Evolutionary conservation across 2,888 invertebrate genomes (phyloP).

Genomic region (Eupithecia exiguata): DNA sequence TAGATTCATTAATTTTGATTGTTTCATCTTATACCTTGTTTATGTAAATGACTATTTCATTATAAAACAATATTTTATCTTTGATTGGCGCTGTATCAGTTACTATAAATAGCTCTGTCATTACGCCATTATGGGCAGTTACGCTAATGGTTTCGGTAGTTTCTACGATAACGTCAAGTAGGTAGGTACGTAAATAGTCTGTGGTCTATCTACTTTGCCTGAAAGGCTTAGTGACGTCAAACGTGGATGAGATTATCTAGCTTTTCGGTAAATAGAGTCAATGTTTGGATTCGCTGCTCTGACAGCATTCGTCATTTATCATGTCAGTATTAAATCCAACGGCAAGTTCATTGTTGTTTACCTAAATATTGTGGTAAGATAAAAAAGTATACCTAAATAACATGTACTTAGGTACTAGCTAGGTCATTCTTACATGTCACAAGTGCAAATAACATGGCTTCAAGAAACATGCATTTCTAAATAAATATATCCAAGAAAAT

Average conservation of each 20-base stretch:
- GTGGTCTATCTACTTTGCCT: conserved; percentile 66
- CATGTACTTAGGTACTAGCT: neutral
- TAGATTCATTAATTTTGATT: neutral
- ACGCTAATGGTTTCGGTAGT: conserved; percentile 72
- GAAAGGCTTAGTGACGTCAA: conserved; percentile 68
- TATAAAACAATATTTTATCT: conserved; percentile 27
- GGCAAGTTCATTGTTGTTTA: neutral
- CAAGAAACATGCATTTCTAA: neutral
- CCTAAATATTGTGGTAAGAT: neutral
- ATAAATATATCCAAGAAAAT: neutral
- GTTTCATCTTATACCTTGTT: neutral
- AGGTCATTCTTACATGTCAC: neutral
- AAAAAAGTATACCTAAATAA: neutral
- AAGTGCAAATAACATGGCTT: neutral
- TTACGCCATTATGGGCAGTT: conserved; percentile 49
- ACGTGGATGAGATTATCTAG: conserved; percentile 63
- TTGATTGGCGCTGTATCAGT: conserved; percentile 43
- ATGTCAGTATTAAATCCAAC: conserved; percentile 3
- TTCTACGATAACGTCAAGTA: conserved; percentile 75
- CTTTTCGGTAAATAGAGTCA: conserved; percentile 62
- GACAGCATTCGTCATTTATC: conserved; percentile 21
- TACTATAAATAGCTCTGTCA: conserved; percentile 50
- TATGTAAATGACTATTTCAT: neutral
- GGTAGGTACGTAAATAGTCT: conserved; percentile 62
- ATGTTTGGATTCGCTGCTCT: conserved; percentile 28